Evolutionary conservation across 2,113 vertebrate genomes (phyloP), one percentile per base, ranked within the genome.

Genomic region (Apteryx owenii): DNA sequence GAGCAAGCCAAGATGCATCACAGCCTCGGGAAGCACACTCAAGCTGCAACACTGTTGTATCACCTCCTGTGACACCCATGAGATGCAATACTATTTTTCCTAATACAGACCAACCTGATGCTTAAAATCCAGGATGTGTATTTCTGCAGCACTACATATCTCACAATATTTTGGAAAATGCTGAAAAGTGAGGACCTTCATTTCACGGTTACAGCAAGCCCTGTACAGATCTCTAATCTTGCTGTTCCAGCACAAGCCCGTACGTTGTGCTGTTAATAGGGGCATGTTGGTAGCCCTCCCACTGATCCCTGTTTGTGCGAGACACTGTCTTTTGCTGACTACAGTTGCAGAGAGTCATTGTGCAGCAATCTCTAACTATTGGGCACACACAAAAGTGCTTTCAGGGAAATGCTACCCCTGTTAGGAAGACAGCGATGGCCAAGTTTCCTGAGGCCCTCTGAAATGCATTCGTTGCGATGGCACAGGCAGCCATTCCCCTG

Each of bases 71-170:
- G 69, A 18, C 18, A 10, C 44, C 26, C 21, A 66, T 17, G 22
- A 61, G 62, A 38, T 12, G 48, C 36, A 73, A 61, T 20, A 5
- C 0, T 1, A 11, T 33, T 88, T 80, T 65, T 75, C 44, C 31
- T 84, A 25, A 53, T 33, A 65, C 62, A 60, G 17, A 54, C 25
- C 1, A 0, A 6, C 73, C 28, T 0, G 0, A 7, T 36, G 33
- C 51, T 90, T 75, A 68, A 73, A 50, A 87, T 21, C 68, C 72
- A 83, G 36, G 42, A 26, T 42, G 11, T 73, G 65, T 83, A 36
- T 69, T 83, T 58, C 78, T 93, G 90, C 81, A 89, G 89, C 53
- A 65, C 20, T 21, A 46, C 10, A 28, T 6, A 46, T 20, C 23
- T 2, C 2, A 13, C 17, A 19, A 5, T n/a, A 26, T 58, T 19